Evolutionary conservation across 1,140 invertebrate genomes (phyloP), one percentile per base, ranked within the genome.

Genomic region (Homalodisca vitripennis): DNA sequence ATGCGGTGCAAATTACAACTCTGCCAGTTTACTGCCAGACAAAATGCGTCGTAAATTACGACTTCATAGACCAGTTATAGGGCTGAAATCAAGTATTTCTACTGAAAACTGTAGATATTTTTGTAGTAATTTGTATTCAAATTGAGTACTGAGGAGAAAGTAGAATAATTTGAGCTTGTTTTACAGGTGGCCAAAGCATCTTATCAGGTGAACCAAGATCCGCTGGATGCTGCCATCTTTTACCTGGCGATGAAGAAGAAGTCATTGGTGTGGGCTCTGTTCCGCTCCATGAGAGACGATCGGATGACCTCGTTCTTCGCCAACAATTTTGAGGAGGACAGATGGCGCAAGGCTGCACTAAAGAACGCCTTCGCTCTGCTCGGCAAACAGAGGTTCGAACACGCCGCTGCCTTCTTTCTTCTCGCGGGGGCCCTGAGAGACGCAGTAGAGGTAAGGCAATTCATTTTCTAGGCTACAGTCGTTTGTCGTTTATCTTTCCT

Each of bases 181-280:
- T 75, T 53, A 14, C 71, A 86, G 81, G 78, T 98, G 20, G 95
- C 96, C 0, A 97, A 97, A 80, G 88, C 92, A 17, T 89, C 95
- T 0, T 98, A 94, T 79, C 92, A 96, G 80, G 78, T 81, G 0
- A 90, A 92, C 31, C 91, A 97, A 79, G 94, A 99, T 80, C 98
- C 98, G 0, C 84, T 99, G 76, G 98, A 99, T 79, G 95, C 98
- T 3, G 96, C 98, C 1, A 83, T 99, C 13, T 99, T 95, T 79
- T 99, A 99, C 79, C 81, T 99, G 64, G 97, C 98, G 2, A 97
- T 99, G 95, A 97, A 94, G 78, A 99, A 99, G 83, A 98, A 99
- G 77, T 97, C 91, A 76, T 82, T 99, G 3, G 86, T 99, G 0
- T 98, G 96, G 92, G 97, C 96, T 2, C 80, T 99, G 2, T 99